Evolutionary conservation across 2,888 invertebrate species (phyloP).

Genomic region (Anarsia innoxiella): DNA sequence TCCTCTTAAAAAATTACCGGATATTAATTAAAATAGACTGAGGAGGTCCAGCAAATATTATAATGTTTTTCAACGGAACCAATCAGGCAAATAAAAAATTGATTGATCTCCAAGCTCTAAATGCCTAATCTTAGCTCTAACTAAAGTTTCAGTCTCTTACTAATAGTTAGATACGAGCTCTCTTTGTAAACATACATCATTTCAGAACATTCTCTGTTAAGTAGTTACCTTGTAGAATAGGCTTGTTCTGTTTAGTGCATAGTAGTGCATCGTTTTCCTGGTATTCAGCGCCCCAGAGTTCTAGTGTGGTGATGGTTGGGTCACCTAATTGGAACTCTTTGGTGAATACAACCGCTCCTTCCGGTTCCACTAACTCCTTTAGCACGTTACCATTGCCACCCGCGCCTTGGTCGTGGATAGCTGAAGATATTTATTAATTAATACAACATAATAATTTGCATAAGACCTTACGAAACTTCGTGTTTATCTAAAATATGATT

Average conservation of each 20-base stretch:
- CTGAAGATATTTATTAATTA: constrained; percentile 62
- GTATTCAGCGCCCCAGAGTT: constrained; percentile 99
- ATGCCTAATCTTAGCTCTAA: no score
- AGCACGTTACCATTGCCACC: constrained; percentile 99
- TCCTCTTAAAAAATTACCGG: no score
- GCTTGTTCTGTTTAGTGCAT: constrained; percentile 79
- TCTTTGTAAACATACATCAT: no score
- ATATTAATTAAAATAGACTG: no score
- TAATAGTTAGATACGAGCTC: no score
- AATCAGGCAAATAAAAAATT: no score
- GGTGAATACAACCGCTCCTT: constrained; percentile 92
- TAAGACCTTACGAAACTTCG: no score
- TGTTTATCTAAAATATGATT: not conserved
- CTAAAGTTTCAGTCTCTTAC: no score
- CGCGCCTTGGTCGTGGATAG: constrained; percentile 98
- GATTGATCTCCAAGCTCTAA: no score
- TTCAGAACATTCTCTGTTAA: no score
- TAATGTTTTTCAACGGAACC: no score
- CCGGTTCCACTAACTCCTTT: constrained; percentile 96
- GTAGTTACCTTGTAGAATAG: constrained; percentile 74
- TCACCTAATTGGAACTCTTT: constrained; percentile 93
- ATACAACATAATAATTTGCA: not conserved
- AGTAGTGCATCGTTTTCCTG: constrained; percentile 96
- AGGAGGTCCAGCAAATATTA: no score
- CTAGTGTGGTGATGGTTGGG: constrained; percentile 93